Evolutionary conservation across 1,140 invertebrate species (phyloP), one percentile per base, ranked within the genome.

Genomic region (Drosophila pseudoobscura): DNA sequence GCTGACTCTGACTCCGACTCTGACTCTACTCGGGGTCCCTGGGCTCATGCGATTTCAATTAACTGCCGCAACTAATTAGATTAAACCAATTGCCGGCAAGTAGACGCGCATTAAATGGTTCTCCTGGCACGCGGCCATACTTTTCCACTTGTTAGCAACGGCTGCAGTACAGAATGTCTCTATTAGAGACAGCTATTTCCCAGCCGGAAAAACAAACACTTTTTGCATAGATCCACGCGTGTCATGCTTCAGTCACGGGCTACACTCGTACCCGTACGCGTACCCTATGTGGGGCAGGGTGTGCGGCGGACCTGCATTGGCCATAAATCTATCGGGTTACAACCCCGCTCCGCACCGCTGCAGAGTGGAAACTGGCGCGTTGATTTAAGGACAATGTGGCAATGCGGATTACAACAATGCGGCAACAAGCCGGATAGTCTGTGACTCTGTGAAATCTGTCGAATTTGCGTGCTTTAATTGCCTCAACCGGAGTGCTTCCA

Each of bases 351-450:
- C 5, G 22, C 5, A 58, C 50, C 69, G 43, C 65, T 55, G 71
- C 60, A 39, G 35, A 39, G 44, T 47, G 62, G 49, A 51, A 54
- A 68, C 63, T 29, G 50, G 29, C 57, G 76, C 71, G 80, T 75
- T 85, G 82, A 85, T 87, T 85, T 85, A 82, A 53, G 63, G 71
- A 85, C 82, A 85, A 78, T 82, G 82, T 82, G 83, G 78, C 74
- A 85, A 85, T 70, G 46, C 47, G 58, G 58, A 60, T 60, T 60
- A 52, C 47, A 60, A 51, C 58, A 51, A 51, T 60, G 78, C 82
- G 82, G 82, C 82, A 87, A 85, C 80, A 85, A 80, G 80, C 78
- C 51, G 31, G 31, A 54, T 43, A 60, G 61, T 39, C 35, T 39
- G 35, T 47, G 15, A 8, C 41, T 41, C 54, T 73, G 57, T 76